Base-by-base conservation (phyloP, 2,888 invertebrate genomes). In the Caenorhabditis virilis region DNA sequence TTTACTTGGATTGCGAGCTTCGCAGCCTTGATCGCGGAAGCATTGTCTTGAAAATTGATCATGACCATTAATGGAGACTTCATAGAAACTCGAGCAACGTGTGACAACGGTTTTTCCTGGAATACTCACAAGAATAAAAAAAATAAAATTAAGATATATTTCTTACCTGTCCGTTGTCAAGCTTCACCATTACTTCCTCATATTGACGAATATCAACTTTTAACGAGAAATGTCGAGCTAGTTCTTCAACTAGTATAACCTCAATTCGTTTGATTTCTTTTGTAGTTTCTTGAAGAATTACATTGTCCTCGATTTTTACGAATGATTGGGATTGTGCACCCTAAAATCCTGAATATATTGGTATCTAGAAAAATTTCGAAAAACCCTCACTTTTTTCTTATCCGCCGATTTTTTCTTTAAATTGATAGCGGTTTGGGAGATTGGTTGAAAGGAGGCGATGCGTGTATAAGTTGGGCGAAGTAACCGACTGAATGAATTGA, bases 31-130 rank as follows among this genome's bases (percentile, higher is more conserved):
- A 79, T 78, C 1, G 76, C 77, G 4, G 60, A 48, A 16, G 79
- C 78, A 48, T 78, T 79, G 48, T 79, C 76, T n/a, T 74, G 62
- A 45, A 79, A 76, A 43, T 79, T 79, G 42, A 80, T 73, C 68
- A 77, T 72, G 16, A 80, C 70, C 60, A 77, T 72, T 15, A 75
- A 62, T 4, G 79, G 69, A 18, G 56, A 71, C 48, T 79, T 78
- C 38, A 79, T 41, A 3, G 75, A 51, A 6, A 80, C 69, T 27
- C 77, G 59, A 13, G 72, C 78, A 13, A 80, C 41, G 26, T 64
- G 60, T 5, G 76, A 73, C 56, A 80, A 59, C 41, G 53, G 55
- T 39, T 78, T 70, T 16, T 76, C 76, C 63, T n/a, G n/a, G n/a
- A n/a, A n/a, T n/a, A n/a, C n/a, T n/a, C n/a, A n/a, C n/a, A n/a